Conservation (phyloP, 2,888 invertebrate species). For the Agriopis leucophaearia region DNA sequence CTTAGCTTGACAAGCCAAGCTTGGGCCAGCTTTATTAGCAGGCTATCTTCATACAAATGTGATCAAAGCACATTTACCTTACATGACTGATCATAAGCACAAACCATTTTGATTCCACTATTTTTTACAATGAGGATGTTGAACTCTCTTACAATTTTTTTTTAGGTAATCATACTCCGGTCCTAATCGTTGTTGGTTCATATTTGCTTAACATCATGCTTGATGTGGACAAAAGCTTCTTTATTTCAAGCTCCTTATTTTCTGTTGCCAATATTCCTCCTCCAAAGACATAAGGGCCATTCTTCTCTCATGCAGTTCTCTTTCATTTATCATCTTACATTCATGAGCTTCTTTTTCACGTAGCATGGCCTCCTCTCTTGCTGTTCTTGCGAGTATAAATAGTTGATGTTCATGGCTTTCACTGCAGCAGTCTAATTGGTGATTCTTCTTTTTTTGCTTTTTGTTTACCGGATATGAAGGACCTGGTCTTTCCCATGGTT, state of each 20-base stretch:
- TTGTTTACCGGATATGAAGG: neutral
- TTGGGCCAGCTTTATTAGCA: too few relatives aligned
- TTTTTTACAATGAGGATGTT: too few relatives aligned
- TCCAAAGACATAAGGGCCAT: constrained; percentile 1
- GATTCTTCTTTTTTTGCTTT: neutral
- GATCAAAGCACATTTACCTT: too few relatives aligned
- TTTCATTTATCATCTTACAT: neutral
- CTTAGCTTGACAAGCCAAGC: too few relatives aligned
- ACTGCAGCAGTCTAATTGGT: neutral
- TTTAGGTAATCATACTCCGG: neutral
- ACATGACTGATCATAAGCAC: too few relatives aligned
- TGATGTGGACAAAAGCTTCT: too few relatives aligned
- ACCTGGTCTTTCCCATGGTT: neutral
- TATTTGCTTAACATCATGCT: neutral
- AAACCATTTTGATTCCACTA: too few relatives aligned
- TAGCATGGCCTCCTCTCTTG: neutral
- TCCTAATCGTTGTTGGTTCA: neutral
- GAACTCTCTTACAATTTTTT: too few relatives aligned
- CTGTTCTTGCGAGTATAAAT: neutral
- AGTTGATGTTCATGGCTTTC: neutral
- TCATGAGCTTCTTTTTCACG: neutral
- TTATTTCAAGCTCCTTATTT: neutral
- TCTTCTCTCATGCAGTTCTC: neutral
- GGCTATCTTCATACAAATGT: too few relatives aligned
- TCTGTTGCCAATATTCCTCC: constrained; percentile 5